phyloP scores from a whole-genome alignment of 2,888 invertebrate genomes.

The Emmelina monodactyla region DNA sequence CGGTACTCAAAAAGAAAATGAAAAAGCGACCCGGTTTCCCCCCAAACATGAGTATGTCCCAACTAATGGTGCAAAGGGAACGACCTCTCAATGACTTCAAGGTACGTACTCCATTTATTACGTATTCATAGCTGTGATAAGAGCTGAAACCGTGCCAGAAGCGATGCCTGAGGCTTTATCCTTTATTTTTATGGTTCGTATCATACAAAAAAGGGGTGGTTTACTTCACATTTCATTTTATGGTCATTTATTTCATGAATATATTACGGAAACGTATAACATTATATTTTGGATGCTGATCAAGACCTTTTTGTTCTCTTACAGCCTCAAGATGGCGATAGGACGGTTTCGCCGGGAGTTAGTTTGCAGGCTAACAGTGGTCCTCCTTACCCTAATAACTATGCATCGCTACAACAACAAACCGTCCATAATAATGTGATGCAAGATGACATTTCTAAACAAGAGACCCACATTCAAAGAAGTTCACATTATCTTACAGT shows the following conservation, averaged over 20 bases:
- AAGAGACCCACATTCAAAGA: conserved; percentile 43
- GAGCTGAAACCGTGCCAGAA: conserved; percentile 36
- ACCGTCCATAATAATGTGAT: conserved; percentile 24
- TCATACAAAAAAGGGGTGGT: neutral
- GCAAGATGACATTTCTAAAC: conserved; percentile 38
- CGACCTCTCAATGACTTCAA: conserved; percentile 62
- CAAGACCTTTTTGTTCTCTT: conserved; percentile 18
- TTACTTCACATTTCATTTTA: neutral
- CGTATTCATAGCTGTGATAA: conserved; percentile 24
- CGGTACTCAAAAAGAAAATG: conserved; percentile 68
- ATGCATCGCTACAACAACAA: conserved; percentile 25
- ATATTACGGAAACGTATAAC: neutral
- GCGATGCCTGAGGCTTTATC: conserved; percentile 21
- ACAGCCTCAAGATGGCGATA: conserved; percentile 36
- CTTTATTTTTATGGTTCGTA: conserved; percentile 21
- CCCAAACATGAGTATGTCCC: conserved; percentile 70
- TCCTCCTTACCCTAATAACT: conserved; percentile 26
- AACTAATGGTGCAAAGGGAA: conserved; percentile 72
- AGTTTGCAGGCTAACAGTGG: conserved; percentile 26
- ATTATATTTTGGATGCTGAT: conserved; percentile 5
- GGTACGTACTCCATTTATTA: conserved; percentile 28
- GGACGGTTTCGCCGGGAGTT: conserved; percentile 32
- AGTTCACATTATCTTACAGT: conserved; percentile 56
- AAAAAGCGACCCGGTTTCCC: conserved; percentile 68
- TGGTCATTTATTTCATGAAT: neutral